A percentile compares a stretch with the other conserved stretches of the same genome.
Evolutionary conservation across 2,888 invertebrate species (phyloP).

Genomic region (Dicyrtomina minuta): DNA sequence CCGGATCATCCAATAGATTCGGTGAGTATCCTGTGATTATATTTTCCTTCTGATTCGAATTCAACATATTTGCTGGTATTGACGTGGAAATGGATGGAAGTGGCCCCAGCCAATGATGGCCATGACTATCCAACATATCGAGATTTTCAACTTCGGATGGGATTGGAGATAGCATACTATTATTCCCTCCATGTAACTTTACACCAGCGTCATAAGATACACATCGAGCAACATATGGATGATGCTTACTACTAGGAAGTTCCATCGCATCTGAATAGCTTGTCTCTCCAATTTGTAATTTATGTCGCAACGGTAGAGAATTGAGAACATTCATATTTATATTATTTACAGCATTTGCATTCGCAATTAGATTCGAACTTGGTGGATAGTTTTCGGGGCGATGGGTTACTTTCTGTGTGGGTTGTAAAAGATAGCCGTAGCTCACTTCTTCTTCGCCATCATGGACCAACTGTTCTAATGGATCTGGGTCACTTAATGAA

Average conservation of each 20-base stretch:
- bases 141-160: conserved; percentile 12
- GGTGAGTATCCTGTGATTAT: conserved; percentile 70
- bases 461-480: conserved; percentile 76
- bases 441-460: conserved; percentile 72
- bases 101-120: neutral
- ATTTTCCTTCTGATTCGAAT: neutral
- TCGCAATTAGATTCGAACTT: too few relatives aligned
- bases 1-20: conserved; percentile 86
- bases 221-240: conserved; percentile 59
- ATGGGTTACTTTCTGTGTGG: conserved; percentile 25
- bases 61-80: too few relatives aligned
- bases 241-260: neutral
- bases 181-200: conserved; percentile 58
- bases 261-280: conserved; percentile 9
- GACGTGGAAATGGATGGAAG: neutral
- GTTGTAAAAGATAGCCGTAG: conserved; percentile 48
- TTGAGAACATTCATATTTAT: neutral
- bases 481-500: conserved; percentile 80
- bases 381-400: too few relatives aligned
- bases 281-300: conserved; percentile 8
- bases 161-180: conserved; percentile 10
- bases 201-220: conserved; percentile 71
- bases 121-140: conserved; percentile 12
- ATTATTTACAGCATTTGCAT: neutral
- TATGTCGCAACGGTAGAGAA: conserved; percentile 19